phyloP scores from a whole-genome alignment of 1,140 invertebrate species.

The Vollenhovia emeryi region DNA sequence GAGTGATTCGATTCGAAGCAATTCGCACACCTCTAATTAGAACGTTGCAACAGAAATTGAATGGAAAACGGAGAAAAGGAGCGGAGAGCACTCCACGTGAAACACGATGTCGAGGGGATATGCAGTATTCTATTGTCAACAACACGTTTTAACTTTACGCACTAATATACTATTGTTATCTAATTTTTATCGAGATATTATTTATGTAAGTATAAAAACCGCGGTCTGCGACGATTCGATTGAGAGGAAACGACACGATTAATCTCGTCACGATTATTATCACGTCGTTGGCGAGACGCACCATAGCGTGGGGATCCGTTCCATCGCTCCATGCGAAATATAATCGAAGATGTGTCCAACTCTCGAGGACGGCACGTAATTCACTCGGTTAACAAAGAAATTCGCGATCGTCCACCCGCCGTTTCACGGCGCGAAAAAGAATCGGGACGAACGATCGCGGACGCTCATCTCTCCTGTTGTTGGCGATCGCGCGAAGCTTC shows the following conservation, averaged over 20 bases:
- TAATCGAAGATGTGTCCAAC: not conserved
- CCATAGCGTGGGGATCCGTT: not conserved
- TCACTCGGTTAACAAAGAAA: not conserved
- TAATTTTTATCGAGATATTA: conserved; percentile 61
- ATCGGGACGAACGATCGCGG: not conserved
- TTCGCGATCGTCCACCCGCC: not conserved
- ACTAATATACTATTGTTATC: conserved; percentile 68
- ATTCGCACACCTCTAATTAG: no score
- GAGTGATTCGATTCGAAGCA: no score
- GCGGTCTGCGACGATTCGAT: conserved; percentile 22
- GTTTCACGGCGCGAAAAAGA: conserved; percentile 32
- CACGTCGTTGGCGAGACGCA: not conserved
- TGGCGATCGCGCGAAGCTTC: conserved; percentile 45
- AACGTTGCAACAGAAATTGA: not conserved
- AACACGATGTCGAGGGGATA: conserved; percentile 61
- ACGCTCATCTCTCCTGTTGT: conserved; percentile 34
- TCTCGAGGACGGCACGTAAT: conserved; percentile 21
- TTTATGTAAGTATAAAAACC: conserved; percentile 30
- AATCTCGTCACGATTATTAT: conserved; percentile 16
- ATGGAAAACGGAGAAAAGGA: not conserved
- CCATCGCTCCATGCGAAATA: not conserved
- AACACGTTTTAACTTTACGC: conserved; percentile 61
- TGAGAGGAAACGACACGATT: not conserved
- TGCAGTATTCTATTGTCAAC: conserved; percentile 69
- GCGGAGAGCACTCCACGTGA: conserved; percentile 34